phyloP scores from a whole-genome alignment of 2,888 invertebrate genomes.

The Myathropa florea region DNA sequence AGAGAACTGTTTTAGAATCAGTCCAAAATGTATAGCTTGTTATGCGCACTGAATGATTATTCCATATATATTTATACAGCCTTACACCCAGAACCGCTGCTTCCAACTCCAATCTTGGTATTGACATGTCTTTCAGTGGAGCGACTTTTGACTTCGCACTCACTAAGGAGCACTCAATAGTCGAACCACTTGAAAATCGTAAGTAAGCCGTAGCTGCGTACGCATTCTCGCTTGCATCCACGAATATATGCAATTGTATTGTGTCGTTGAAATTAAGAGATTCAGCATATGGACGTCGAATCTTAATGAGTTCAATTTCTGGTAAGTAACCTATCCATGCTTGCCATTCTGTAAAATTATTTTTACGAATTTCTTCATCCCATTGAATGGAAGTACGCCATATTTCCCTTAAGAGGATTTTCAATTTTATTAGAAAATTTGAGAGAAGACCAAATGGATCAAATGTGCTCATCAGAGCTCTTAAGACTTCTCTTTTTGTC shows the following conservation, averaged over 20 bases:
- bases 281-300: too few relatives aligned
- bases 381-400: not conserved
- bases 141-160: not conserved
- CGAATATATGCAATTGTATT: too few relatives aligned
- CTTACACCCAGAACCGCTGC: not conserved
- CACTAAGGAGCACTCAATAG: not conserved
- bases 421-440: constrained; percentile 66
- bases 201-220: not conserved
- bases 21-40: not conserved
- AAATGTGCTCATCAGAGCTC: constrained; percentile 73
- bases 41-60: not conserved
- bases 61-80: too few relatives aligned
- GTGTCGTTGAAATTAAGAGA: too few relatives aligned
- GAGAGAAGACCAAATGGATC: constrained; percentile 73
- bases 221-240: too few relatives aligned
- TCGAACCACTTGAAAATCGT: not conserved
- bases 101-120: not conserved
- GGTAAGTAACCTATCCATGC: not conserved
- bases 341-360: not conserved
- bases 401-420: not conserved
- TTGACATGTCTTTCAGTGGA: not conserved
- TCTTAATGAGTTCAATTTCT: too few relatives aligned
- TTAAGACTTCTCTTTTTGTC: too few relatives aligned
- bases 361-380: constrained; percentile 1
- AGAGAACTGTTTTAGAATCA: constrained; percentile 25